Evolutionary conservation across 2,888 invertebrate species (phyloP).

Genomic region (Agriopis marginaria): DNA sequence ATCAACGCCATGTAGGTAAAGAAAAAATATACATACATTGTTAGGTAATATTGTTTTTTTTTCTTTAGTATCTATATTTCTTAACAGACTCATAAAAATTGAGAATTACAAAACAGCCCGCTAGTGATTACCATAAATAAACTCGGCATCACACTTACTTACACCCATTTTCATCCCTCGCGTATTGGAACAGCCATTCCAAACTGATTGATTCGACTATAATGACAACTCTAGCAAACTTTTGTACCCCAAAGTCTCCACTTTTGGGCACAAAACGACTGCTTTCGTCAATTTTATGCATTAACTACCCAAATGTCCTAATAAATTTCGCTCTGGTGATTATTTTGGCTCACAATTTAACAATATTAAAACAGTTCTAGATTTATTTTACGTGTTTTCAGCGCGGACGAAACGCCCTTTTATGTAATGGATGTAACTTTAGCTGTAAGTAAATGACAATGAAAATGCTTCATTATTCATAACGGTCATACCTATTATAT

Average conservation of each 20-base stretch:
- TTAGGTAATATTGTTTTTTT: too few species aligned
- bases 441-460: conserved; percentile 31
- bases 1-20: too few species aligned
- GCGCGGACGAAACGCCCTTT: conserved; percentile 41
- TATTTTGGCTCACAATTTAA: conserved; percentile 69
- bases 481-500: too few species aligned
- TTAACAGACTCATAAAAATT: too few species aligned
- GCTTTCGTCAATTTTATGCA: conserved; percentile 75
- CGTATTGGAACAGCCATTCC: conserved; percentile 64
- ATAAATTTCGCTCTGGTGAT: conserved; percentile 74
- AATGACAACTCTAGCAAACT: conserved; percentile 73
- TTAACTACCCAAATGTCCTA: conserved; percentile 65
- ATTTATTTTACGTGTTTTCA: conserved; percentile 67
- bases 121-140: conserved; percentile 32
- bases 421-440: conserved; percentile 40
- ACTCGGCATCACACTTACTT: conserved; percentile 45
- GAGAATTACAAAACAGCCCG: not conserved
- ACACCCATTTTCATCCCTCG: conserved; percentile 53
- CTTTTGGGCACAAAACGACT: conserved; percentile 57
- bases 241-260: conserved; percentile 51
- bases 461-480: not conserved
- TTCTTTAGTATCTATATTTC: too few species aligned
- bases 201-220: conserved; percentile 78
- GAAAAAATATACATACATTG: too few species aligned
- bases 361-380: conserved; percentile 57